A percentile compares a stretch with the other conserved stretches of the same genome.
phyloP scores from a whole-genome alignment of 2,888 invertebrate species.

The Nephrotoma guestfalica region DNA sequence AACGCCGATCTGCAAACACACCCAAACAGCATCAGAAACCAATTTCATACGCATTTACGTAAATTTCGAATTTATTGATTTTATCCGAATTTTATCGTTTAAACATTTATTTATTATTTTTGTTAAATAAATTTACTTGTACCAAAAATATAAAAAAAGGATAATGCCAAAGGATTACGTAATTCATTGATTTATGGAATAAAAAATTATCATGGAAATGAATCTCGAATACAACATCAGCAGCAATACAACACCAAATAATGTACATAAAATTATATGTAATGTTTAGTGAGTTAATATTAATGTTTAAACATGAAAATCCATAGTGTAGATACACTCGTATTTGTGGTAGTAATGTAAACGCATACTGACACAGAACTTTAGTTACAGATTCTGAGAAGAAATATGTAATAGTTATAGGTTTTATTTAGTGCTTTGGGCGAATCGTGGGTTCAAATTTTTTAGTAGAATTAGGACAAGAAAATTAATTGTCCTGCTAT shows the following conservation, averaged over 20 bases:
- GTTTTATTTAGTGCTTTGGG: no score
- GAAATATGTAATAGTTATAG: no score
- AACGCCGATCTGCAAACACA: neutral
- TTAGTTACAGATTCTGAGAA: no score
- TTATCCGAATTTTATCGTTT: neutral
- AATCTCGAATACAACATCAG: neutral
- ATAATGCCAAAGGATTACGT: neutral
- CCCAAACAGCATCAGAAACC: neutral
- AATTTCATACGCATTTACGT: neutral
- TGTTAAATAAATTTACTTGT: neutral
- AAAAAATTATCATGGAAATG: neutral
- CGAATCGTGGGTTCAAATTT: no score
- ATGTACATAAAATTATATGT: no score
- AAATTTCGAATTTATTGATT: neutral
- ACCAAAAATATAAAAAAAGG: neutral
- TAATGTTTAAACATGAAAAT: no score
- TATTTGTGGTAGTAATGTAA: no score
- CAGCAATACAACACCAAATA: neutral
- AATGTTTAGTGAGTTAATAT: no score
- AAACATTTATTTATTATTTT: neutral
- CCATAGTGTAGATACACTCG: no score
- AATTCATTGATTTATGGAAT: neutral
- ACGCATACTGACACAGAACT: no score
- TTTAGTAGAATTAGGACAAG: no score
- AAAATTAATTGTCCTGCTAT: no score